Evolutionary conservation across 2,888 invertebrate species (phyloP).

Genomic region (Anticlea derivata): DNA sequence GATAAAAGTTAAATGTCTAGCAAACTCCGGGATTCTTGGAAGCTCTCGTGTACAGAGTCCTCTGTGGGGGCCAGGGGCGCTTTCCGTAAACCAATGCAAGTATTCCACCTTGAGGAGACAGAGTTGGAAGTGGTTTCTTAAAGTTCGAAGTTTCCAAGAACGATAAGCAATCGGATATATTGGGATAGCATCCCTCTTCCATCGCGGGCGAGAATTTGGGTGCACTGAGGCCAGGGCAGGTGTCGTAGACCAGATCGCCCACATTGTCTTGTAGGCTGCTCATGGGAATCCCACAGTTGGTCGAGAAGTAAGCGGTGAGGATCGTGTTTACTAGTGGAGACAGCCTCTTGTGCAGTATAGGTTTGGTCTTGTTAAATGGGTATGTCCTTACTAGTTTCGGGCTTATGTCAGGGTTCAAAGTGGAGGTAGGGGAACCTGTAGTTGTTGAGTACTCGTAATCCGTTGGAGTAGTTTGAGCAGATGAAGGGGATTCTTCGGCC

Average conservation of each 20-base stretch:
- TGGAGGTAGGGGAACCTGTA: not conserved
- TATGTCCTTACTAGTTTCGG: conserved; percentile 22
- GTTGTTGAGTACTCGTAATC: not conserved
- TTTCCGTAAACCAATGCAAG: not conserved
- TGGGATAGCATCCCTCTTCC: not conserved
- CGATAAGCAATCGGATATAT: not conserved
- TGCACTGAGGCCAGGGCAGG: not conserved
- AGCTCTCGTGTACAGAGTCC: conserved; percentile 1
- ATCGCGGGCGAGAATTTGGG: not conserved
- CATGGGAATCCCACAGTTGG: conserved; percentile 8
- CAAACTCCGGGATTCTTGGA: not conserved
- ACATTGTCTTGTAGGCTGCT: not conserved
- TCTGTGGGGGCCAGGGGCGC: not conserved
- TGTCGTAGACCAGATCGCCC: too few species aligned
- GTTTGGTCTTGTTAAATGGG: conserved; percentile 21
- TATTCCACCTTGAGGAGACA: not conserved
- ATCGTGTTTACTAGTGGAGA: conserved; percentile 19
- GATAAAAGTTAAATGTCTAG: not conserved
- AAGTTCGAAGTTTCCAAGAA: not conserved
- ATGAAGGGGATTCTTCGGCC: not conserved
- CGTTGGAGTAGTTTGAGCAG: not conserved
- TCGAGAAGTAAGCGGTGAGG: conserved; percentile 38
- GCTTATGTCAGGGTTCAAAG: conserved; percentile 15
- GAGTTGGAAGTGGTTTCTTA: not conserved
- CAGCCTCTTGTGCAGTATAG: conserved; percentile 6